Conservation (phyloP, 2,797 vertebrate species). For the Heterohyrax brucei region DNA sequence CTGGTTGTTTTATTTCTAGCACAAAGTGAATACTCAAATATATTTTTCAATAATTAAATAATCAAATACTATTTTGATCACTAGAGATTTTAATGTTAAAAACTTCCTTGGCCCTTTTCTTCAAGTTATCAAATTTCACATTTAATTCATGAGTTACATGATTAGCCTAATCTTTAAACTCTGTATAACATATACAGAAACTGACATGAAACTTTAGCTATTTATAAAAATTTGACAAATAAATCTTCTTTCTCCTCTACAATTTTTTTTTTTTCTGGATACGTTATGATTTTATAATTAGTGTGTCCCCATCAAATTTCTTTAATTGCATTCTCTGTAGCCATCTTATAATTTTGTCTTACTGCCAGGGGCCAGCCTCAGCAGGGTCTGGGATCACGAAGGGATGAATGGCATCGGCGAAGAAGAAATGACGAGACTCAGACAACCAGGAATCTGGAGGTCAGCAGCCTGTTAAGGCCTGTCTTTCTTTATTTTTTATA, state of each 20-base stretch:
- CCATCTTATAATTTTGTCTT: neutral
- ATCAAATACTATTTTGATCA: neutral
- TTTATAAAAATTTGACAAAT: neutral
- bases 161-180: neutral
- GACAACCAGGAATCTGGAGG: too few relatives aligned
- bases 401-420: too few relatives aligned
- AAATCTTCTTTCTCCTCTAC: neutral
- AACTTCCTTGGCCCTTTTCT: neutral
- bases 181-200: neutral
- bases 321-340: neutral
- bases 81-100: constrained; percentile 16
- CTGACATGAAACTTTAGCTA: constrained; percentile 15
- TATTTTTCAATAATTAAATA: neutral
- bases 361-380: too few relatives aligned
- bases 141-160: neutral
- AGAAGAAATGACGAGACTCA: too few relatives aligned
- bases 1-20: neutral
- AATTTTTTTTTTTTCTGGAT: neutral
- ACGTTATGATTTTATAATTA: neutral
- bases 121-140: constrained; percentile 17
- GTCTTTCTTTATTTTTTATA: too few relatives aligned
- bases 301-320: neutral
- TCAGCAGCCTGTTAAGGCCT: too few relatives aligned
- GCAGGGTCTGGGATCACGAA: too few relatives aligned
- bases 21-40: neutral